Evolutionary conservation across 2,888 invertebrate genomes (phyloP).

Genomic region (Neocrepidodera transversa): DNA sequence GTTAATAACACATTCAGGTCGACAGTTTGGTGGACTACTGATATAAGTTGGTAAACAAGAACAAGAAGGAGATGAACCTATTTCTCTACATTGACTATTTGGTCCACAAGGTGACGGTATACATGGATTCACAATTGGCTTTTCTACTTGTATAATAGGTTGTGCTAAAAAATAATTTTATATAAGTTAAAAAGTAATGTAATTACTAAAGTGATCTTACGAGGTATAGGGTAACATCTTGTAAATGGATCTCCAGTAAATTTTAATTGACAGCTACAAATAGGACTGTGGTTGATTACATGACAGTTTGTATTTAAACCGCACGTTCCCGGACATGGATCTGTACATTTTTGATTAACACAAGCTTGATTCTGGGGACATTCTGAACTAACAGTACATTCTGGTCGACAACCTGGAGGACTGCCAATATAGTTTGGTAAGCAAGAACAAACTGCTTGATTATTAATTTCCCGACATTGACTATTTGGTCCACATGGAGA

Average conservation of each 20-base stretch:
- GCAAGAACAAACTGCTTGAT: slow-evolving; percentile 70
- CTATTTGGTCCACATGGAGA: slow-evolving; percentile 74
- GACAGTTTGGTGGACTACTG: slow-evolving; percentile 65
- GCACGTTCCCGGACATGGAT: slow-evolving; percentile 75
- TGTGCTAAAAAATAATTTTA: slow-evolving; percentile 36
- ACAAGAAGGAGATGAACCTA: slow-evolving; percentile 63
- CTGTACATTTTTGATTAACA: slow-evolving; percentile 64
- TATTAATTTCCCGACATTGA: slow-evolving; percentile 68
- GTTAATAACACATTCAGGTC: slow-evolving; percentile 65
- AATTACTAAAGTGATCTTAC: slow-evolving; percentile 47
- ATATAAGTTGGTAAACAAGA: slow-evolving; percentile 63
- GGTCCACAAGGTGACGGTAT: slow-evolving; percentile 68
- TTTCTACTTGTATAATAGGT: slow-evolving; percentile 38
- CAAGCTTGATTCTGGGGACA: slow-evolving; percentile 1
- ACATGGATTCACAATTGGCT: slow-evolving; percentile 59
- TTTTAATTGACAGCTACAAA: slow-evolving; percentile 69
- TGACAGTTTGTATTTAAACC: slow-evolving; percentile 75
- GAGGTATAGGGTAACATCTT: slow-evolving; percentile 58
- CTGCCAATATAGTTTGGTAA: slow-evolving; percentile 66
- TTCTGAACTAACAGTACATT: not conserved
- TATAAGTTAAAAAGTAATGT: not conserved
- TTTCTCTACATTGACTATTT: slow-evolving; percentile 64
- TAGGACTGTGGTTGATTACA: slow-evolving; percentile 76
- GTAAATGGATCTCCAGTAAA: slow-evolving; percentile 72
- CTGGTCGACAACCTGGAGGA: not conserved